A percentile compares a stretch with the other conserved stretches of the same genome.
phyloP scores from a whole-genome alignment of 2,113 vertebrate species.

The Apteryx mantelli region DNA sequence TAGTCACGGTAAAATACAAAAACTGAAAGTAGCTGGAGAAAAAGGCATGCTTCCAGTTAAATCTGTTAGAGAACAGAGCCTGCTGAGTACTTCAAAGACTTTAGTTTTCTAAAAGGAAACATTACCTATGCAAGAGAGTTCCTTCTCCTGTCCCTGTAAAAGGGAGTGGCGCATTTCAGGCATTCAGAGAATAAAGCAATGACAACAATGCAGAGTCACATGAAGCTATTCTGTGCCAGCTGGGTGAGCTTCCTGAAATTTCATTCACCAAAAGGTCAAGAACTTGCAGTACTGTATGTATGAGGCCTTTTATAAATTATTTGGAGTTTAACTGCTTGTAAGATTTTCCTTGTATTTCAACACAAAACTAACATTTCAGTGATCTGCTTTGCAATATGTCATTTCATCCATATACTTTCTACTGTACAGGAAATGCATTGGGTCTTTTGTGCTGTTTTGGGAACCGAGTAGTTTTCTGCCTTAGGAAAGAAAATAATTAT shows the following conservation, averaged over 20 bases:
- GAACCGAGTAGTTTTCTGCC: neutral
- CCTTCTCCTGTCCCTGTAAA: slow-evolving; percentile 12
- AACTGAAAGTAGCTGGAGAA: neutral
- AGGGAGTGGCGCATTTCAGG: slow-evolving; percentile 40
- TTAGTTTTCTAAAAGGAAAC: slow-evolving; percentile 45
- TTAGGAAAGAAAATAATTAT: neutral
- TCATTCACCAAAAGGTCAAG: slow-evolving; percentile 55
- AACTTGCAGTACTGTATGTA: slow-evolving; percentile 35
- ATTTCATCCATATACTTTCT: neutral
- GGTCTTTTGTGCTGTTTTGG: neutral
- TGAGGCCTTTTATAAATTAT: neutral
- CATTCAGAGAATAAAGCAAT: slow-evolving; percentile 53
- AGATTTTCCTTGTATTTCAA: neutral
- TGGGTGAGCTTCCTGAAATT: slow-evolving; percentile 32
- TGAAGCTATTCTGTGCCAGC: slow-evolving; percentile 26
- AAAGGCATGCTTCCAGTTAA: neutral
- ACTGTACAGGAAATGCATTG: neutral
- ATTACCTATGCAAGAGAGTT: slow-evolving; percentile 23
- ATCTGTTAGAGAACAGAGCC: neutral
- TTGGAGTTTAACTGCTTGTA: neutral
- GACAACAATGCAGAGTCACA: slow-evolving; percentile 51
- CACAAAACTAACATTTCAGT: slow-evolving; percentile 27
- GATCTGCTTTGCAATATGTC: neutral
- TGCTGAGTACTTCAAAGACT: slow-evolving; percentile 17
- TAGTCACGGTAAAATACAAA: neutral